These are phyloP conservation scores for Python bivittatus DNA, from an alignment of 2,113 vertebrate genomes.

Conservation along the genomic window DNA sequence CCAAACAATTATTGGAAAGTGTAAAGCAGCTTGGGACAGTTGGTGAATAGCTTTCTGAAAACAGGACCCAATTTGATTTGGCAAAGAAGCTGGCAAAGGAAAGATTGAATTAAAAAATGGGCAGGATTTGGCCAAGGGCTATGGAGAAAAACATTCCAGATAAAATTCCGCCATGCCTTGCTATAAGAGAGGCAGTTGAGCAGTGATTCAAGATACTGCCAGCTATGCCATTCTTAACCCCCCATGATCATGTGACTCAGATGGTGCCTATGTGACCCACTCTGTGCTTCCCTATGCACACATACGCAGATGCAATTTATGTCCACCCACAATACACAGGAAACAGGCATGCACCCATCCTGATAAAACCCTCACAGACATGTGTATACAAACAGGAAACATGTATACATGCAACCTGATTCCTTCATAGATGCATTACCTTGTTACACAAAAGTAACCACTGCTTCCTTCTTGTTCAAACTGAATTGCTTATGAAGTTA, in stretches of 20 bases:
- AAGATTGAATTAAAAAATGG: background rate
- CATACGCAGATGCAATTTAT: background rate
- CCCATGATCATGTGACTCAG: background rate
- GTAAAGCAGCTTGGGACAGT: background rate
- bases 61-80: background rate
- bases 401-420: background rate
- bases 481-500: background rate
- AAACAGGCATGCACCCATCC: background rate
- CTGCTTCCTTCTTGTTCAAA: background rate
- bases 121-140: background rate
- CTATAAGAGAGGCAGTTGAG: background rate
- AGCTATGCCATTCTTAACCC: background rate
- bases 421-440: background rate
- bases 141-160: background rate
- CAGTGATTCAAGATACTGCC: background rate
- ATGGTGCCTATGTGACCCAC: background rate
- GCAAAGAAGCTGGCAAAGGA: background rate
- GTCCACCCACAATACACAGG: background rate
- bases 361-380: background rate
- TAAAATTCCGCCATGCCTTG: background rate
- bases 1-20: background rate
- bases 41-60: background rate
- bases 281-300: background rate
- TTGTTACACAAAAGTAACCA: background rate
- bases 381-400: background rate